Evolutionary conservation across 92 coral and sea anemone species (phyloP).

Genomic region (Actinostola sp.): DNA sequence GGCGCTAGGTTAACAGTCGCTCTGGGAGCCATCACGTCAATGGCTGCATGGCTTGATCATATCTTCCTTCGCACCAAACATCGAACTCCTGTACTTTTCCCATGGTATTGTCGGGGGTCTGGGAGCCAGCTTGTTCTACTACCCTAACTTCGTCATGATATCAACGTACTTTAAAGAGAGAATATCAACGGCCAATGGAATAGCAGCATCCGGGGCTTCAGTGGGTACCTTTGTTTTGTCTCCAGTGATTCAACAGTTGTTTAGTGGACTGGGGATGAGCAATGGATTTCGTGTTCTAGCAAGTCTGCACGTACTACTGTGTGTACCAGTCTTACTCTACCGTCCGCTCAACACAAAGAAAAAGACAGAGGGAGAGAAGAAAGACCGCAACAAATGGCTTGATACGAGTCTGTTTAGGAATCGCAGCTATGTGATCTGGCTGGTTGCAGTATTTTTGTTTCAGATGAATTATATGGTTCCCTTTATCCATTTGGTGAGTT

Average conservation of each 20-base stretch:
- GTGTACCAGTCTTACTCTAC: constrained; percentile 21
- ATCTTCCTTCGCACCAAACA: constrained; percentile 16
- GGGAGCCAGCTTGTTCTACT: constrained; percentile 26
- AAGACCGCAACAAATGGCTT: neutral
- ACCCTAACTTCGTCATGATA: constrained; percentile 12
- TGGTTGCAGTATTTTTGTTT: constrained; percentile 25
- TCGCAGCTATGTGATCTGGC: constrained; percentile 6
- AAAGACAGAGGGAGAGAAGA: neutral
- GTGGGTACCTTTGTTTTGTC: constrained; percentile 29
- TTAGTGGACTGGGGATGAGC: constrained; percentile 14
- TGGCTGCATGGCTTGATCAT: neutral
- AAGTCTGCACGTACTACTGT: neutral
- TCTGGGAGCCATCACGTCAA: constrained; percentile 21
- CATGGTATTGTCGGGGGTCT: constrained; percentile 17
- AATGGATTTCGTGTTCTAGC: constrained; percentile 9
- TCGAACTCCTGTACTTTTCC: constrained; percentile 26
- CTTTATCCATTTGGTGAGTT: constrained; percentile 31
- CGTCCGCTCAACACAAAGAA: constrained; percentile 7
- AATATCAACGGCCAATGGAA: constrained; percentile 23
- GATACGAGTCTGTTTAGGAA: constrained; percentile 14
- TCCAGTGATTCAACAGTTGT: constrained; percentile 21
- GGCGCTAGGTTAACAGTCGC: constrained; percentile 16
- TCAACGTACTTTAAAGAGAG: constrained; percentile 15
- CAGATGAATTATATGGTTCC: constrained; percentile 38
- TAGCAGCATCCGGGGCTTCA: constrained; percentile 19